phyloP scores from a whole-genome alignment of 2,113 vertebrate species.

The Rhynchomys soricoides region DNA sequence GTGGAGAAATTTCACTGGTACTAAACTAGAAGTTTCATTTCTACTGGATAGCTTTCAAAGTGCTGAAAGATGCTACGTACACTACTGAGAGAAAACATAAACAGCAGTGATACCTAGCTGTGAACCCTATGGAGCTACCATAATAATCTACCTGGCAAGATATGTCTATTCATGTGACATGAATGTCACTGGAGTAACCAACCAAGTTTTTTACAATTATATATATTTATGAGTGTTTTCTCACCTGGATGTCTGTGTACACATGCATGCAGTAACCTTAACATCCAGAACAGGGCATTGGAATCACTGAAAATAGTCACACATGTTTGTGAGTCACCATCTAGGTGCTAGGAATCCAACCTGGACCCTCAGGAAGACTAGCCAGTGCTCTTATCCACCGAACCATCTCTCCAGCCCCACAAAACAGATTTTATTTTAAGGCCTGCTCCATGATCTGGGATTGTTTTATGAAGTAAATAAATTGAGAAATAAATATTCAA shows the following conservation, averaged over 20 bases:
- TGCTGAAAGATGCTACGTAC: background rate
- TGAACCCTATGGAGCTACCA: background rate
- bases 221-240: background rate
- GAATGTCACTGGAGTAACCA: background rate
- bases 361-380: background rate
- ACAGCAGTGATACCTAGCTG: background rate
- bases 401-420: background rate
- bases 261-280: background rate
- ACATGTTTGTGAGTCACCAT: too few relatives aligned
- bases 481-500: conserved; percentile 34
- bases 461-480: conserved; percentile 1
- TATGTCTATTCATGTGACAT: background rate
- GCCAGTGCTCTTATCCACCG: background rate
- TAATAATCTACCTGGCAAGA: background rate
- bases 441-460: background rate
- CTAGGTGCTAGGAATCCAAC: background rate
- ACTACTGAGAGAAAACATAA: background rate
- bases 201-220: too few relatives aligned
- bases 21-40: background rate
- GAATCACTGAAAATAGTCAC: background rate
- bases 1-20: background rate
- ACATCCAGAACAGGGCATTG: background rate
- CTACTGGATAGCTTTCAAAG: background rate
- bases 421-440: background rate
- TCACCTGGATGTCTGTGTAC: background rate